Percentiles rank a stretch among this genome's conserved stretches.
Conservation (phyloP, 2,113 vertebrate genomes). For the Mus musculus region DNA sequence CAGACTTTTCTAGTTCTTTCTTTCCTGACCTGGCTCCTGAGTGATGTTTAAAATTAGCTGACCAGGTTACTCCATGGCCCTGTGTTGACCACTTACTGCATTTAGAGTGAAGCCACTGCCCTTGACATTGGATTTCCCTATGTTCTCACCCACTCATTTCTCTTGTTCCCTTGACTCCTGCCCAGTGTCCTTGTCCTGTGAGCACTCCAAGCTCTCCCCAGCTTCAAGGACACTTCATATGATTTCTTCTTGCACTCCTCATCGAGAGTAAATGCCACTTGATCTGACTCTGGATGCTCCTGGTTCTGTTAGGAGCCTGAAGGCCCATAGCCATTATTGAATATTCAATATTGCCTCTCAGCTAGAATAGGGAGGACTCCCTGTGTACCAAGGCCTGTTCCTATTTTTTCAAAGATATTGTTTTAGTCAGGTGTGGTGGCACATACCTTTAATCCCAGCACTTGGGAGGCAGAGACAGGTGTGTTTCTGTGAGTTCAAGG, state of each 20-base stretch:
- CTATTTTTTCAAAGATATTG: background rate
- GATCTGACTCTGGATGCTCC: background rate
- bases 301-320: background rate
- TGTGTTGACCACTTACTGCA: background rate
- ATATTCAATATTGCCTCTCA: background rate
- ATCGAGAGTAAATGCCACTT: background rate
- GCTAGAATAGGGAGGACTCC: background rate
- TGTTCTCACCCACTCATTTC: fast-evolving
- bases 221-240: background rate
- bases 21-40: background rate
- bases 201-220: background rate
- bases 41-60: background rate
- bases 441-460: background rate
- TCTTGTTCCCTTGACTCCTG: background rate
- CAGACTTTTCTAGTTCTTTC: background rate
- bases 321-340: background rate
- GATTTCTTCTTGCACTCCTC: background rate
- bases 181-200: background rate
- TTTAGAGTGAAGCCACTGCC: background rate
- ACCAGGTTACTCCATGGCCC: background rate
- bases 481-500: no score
- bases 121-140: background rate
- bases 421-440: background rate
- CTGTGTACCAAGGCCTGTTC: background rate
- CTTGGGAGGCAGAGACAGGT: no score